Evolutionary conservation across 2,888 invertebrate genomes (phyloP).

Genomic region (Drosophila limbata): DNA sequence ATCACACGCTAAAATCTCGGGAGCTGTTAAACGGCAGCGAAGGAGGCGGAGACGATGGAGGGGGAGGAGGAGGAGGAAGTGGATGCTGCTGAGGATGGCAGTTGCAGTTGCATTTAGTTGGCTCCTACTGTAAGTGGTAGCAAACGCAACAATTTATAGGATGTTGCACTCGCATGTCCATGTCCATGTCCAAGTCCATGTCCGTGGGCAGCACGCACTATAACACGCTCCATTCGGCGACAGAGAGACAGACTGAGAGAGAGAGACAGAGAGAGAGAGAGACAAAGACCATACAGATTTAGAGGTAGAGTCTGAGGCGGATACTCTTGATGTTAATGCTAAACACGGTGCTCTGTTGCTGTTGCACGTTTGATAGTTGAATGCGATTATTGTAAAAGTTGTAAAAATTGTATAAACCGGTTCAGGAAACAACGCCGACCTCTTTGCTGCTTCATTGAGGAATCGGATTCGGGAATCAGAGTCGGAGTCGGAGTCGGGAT

Average conservation of each 20-base stretch:
- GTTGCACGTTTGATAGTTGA: slow-evolving; percentile 60
- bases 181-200: slow-evolving; percentile 64
- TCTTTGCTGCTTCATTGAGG: slow-evolving; percentile 65
- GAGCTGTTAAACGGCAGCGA: slow-evolving; percentile 24
- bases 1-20: slow-evolving; percentile 72
- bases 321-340: slow-evolving; percentile 61
- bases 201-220: slow-evolving; percentile 68
- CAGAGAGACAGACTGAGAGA: not conserved
- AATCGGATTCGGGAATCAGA: slow-evolving; percentile 43
- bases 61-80: slow-evolving; percentile 1
- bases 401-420: slow-evolving; percentile 69
- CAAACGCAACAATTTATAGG: slow-evolving; percentile 74
- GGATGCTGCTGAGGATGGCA: not conserved
- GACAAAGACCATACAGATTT: slow-evolving; percentile 29
- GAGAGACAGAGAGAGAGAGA: not conserved
- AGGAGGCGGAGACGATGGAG: slow-evolving; percentile 11
- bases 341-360: slow-evolving; percentile 49
- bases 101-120: slow-evolving; percentile 6
- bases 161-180: slow-evolving; percentile 67
- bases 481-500: slow-evolving; percentile 3
- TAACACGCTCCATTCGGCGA: slow-evolving; percentile 50
- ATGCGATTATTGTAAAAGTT: slow-evolving; percentile 69
- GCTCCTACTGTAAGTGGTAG: slow-evolving; percentile 50
- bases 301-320: slow-evolving; percentile 34
- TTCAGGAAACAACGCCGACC: slow-evolving; percentile 31